Percentiles rank a stretch among this genome's conserved stretches.
phyloP scores from a whole-genome alignment of 1,140 invertebrate genomes.

The Delia radicum region DNA sequence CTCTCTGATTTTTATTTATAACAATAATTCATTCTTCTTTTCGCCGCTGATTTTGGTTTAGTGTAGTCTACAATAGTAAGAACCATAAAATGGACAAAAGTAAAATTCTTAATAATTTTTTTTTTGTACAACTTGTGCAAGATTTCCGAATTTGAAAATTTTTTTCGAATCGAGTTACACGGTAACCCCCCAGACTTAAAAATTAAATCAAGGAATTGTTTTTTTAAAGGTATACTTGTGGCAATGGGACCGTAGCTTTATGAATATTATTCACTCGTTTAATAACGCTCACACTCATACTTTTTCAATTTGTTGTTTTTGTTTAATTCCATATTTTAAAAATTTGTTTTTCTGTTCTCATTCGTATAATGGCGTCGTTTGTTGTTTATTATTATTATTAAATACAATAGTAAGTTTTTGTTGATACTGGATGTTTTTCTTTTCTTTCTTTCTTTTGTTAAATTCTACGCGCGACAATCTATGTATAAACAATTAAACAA shows the following conservation, averaged over 20 bases:
- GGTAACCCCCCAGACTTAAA: neutral
- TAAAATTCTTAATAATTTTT: no score
- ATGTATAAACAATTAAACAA: neutral
- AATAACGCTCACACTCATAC: neutral
- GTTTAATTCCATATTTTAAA: neutral
- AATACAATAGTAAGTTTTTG: neutral
- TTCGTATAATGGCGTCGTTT: slow-evolving; percentile 1
- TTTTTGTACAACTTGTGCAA: no score
- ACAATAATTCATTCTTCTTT: no score
- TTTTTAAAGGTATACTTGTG: neutral
- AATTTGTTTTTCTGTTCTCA: neutral
- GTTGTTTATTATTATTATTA: slow-evolving; percentile 1
- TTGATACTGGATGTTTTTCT: neutral
- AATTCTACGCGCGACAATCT: neutral
- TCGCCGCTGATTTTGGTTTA: no score
- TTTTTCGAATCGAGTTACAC: neutral
- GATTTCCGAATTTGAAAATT: no score
- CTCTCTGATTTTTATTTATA: no score
- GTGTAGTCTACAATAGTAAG: no score
- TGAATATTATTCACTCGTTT: neutral
- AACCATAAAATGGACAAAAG: no score
- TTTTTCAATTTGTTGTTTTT: neutral
- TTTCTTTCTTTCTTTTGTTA: neutral
- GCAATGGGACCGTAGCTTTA: no score
- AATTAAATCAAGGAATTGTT: neutral